Evolutionary conservation across 2,797 vertebrate genomes (phyloP).

Genomic region (Lepus townsendii): DNA sequence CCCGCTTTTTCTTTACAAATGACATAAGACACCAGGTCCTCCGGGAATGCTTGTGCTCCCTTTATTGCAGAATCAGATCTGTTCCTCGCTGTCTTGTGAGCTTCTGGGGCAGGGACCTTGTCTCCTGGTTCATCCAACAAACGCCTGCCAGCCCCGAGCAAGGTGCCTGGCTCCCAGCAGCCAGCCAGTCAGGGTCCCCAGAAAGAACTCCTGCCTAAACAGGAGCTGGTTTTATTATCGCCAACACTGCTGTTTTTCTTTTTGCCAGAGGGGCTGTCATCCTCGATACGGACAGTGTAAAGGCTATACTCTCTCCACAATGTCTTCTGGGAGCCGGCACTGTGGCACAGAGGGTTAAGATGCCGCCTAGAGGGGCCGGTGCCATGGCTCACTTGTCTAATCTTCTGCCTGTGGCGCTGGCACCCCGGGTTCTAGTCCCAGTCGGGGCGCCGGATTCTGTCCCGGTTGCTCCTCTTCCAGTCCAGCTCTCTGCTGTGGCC

Average conservation of each 20-base stretch:
- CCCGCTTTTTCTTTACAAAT: neutral
- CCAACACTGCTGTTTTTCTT: neutral
- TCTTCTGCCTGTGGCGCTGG: too few species aligned
- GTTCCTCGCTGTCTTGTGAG: neutral
- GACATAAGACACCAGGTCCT: neutral
- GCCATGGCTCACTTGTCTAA: too few species aligned
- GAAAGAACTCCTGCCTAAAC: neutral
- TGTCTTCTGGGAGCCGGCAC: too few species aligned
- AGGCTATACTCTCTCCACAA: neutral
- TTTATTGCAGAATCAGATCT: neutral
- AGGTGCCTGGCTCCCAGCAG: neutral
- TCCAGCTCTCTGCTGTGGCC: too few species aligned
- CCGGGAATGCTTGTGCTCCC: neutral
- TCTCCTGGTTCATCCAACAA: neutral
- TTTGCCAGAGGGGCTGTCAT: neutral
- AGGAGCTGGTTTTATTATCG: constrained; percentile 16
- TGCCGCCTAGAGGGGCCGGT: too few species aligned
- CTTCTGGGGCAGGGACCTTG: neutral
- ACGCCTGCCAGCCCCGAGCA: neutral
- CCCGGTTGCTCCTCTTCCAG: too few species aligned
- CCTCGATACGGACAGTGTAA: neutral
- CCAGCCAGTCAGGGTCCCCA: constrained; percentile 18
- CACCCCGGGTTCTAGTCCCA: too few species aligned
- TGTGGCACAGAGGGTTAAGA: too few species aligned
- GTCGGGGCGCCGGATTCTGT: too few species aligned